Evolutionary conservation across 2,888 invertebrate species (phyloP).

Genomic region (Dorcus parallelipipedus): DNA sequence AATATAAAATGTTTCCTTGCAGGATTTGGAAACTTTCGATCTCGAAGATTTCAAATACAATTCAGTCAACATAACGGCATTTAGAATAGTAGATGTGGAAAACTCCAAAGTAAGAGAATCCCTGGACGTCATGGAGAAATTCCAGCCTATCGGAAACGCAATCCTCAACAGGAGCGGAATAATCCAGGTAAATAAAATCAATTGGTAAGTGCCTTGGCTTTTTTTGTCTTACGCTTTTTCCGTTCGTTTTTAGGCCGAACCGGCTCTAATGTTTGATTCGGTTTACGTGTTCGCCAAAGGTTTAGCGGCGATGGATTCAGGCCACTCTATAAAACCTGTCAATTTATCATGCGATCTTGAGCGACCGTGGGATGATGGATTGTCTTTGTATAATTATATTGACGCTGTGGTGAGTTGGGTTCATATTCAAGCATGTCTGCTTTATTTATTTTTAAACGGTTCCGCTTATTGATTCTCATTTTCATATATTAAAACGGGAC

Average conservation of each 20-base stretch:
- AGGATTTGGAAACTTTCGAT: conserved; percentile 85
- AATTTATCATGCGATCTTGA: conserved; percentile 83
- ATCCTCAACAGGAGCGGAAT: conserved; percentile 67
- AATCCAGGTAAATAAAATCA: conserved; percentile 56
- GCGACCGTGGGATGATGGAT: conserved; percentile 74
- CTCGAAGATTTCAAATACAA: conserved; percentile 72
- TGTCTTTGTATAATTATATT: conserved; percentile 70
- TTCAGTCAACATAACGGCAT: conserved; percentile 73
- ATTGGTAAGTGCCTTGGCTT: conserved; percentile 10
- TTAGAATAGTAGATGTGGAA: conserved; percentile 80
- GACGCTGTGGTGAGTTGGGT: conserved; percentile 59
- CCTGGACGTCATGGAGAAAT: conserved; percentile 81
- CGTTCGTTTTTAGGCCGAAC: conserved; percentile 64
- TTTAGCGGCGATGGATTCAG: conserved; percentile 67
- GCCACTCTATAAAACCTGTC: conserved; percentile 63
- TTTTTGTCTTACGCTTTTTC: conserved; percentile 3
- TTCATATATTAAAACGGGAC: neutral
- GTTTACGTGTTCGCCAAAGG: conserved; percentile 81
- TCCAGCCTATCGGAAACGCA: conserved; percentile 79
- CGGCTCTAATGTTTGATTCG: conserved; percentile 81
- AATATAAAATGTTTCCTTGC: conserved; percentile 10
- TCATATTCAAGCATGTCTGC: neutral
- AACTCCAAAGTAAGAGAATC: conserved; percentile 71
- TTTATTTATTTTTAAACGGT: too few relatives aligned
- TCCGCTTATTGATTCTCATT: too few relatives aligned